Conservation (phyloP, 2,797 vertebrate species). For the Lithobates pipiens region DNA sequence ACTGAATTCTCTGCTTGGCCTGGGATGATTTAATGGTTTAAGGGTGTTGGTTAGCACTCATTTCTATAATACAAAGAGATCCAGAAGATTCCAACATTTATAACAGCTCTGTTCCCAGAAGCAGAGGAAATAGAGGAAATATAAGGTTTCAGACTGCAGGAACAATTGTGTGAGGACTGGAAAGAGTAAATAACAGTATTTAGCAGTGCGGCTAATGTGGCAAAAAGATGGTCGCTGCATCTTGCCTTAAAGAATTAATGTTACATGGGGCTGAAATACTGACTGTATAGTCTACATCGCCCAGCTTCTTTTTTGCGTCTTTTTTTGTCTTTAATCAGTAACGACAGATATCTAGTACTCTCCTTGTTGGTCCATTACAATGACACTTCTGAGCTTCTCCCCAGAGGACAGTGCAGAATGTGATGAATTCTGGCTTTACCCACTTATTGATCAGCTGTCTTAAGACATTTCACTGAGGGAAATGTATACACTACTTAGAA, state of each 20-base stretch:
- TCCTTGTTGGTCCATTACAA: constrained; percentile 58
- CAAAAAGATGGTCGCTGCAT: constrained; percentile 27
- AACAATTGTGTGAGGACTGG: neutral
- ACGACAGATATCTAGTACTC: constrained; percentile 59
- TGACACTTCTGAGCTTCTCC: constrained; percentile 57
- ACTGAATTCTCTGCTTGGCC: too few species aligned
- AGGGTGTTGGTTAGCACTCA: too few species aligned
- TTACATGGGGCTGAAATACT: constrained; percentile 20
- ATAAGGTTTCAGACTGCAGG: neutral
- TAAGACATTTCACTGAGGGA: constrained; percentile 53
- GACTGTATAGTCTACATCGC: constrained; percentile 18
- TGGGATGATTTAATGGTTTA: too few species aligned
- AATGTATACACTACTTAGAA: constrained; percentile 54
- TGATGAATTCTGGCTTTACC: constrained; percentile 59
- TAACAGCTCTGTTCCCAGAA: too few species aligned
- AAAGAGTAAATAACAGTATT: constrained; percentile 40
- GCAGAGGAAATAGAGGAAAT: neutral
- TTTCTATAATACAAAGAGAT: too few species aligned
- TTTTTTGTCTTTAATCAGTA: constrained; percentile 52
- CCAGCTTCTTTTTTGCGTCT: constrained; percentile 37
- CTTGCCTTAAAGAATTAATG: constrained; percentile 48
- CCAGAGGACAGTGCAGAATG: constrained; percentile 41
- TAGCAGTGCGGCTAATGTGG: constrained; percentile 52
- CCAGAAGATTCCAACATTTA: too few species aligned
- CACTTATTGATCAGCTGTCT: constrained; percentile 61